Evolutionary conservation across 2,888 invertebrate genomes (phyloP), one percentile per base, ranked within the genome.

Genomic region (Caenorhabditis doughertyi): DNA sequence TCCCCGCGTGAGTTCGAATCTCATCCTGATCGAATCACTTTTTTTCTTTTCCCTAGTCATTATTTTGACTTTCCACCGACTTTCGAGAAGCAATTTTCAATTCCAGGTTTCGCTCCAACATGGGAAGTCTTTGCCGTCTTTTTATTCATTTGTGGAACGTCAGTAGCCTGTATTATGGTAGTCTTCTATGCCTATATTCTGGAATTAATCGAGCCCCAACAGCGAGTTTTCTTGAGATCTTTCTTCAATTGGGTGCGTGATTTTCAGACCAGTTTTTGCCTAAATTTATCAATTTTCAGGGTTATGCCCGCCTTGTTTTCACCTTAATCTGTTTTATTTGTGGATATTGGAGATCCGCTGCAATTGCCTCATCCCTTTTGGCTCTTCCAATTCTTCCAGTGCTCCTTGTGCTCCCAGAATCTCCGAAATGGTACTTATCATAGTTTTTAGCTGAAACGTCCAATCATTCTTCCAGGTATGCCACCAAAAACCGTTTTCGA

Each of bases 1-100:
- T 90, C 85, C 90, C 89, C 89, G 90, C 90, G 89, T 89, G 89
- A 89, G 90, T 90, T 90, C 90, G 90, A 90, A 90, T 89, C 90
- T 84, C 87, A 89, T 89, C 89, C 88, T 88, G 88, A 84, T 55
- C 29, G 55, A 23, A 21, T 55, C n/a, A 9, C 1, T 55, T 27
- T 55, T 60, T 23, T 32, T 3, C 29, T 7, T 51, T 25, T 13
- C 39, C 7, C 32, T 32, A 32, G 32, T 21, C 5, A 21, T 49
- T 42, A 11, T 42, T 8, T 16, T 13, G 42, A 16, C 3, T 42
- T 42, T 42, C 13, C 32, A 32, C 32, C 32, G 4, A 32, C 9
- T 32, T 32, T 32, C 9, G 5, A 32, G 9, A 32, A 32, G 5
- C 35, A 23, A 21, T 42, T 29, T n/a, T 51, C 9, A 9, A 9